A percentile compares a stretch with the other conserved stretches of the same genome.
Evolutionary conservation across 2,797 vertebrate species (phyloP).

Genomic region (Yasuhikotakia modesta): DNA sequence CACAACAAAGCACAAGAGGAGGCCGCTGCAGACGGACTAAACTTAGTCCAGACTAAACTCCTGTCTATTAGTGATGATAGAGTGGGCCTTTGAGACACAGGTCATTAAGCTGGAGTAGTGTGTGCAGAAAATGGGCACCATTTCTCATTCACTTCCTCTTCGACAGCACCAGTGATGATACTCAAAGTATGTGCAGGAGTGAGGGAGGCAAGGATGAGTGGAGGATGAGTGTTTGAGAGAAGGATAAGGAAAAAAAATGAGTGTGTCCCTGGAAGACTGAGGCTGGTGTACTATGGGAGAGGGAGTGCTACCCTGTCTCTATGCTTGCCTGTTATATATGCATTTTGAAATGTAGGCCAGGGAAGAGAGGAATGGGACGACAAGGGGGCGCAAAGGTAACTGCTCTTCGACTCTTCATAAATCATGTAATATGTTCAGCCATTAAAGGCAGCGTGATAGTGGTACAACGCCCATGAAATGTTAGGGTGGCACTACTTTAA

Average conservation of each 20-base stretch:
- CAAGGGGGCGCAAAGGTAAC: slow-evolving; percentile 26
- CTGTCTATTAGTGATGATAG: slow-evolving; percentile 61
- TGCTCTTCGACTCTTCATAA: slow-evolving; percentile 27
- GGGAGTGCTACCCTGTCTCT: slow-evolving; percentile 16
- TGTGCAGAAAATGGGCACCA: slow-evolving; percentile 53
- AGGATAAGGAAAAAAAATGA: slow-evolving; percentile 1
- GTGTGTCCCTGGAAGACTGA: slow-evolving; percentile 34
- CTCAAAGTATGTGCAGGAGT: slow-evolving; percentile 16
- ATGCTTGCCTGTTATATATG: neutral
- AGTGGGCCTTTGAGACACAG: slow-evolving; percentile 54
- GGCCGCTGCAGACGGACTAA: slow-evolving; percentile 34
- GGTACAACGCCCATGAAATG: neutral
- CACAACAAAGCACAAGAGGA: neutral
- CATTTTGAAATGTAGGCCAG: slow-evolving; percentile 37
- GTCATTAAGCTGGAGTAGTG: slow-evolving; percentile 57
- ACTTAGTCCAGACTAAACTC: slow-evolving; percentile 56
- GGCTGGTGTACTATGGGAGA: slow-evolving; percentile 21
- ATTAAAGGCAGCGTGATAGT: neutral
- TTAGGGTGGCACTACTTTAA: neutral
- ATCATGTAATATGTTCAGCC: slow-evolving; percentile 17
- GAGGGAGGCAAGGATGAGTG: slow-evolving; percentile 15
- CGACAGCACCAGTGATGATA: slow-evolving; percentile 43
- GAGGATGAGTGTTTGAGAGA: slow-evolving; percentile 17
- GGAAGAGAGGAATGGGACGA: slow-evolving; percentile 20
- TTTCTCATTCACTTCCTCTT: slow-evolving; percentile 54